Evolutionary conservation across 2,113 vertebrate genomes (phyloP).

Genomic region (Lepus timidus): DNA sequence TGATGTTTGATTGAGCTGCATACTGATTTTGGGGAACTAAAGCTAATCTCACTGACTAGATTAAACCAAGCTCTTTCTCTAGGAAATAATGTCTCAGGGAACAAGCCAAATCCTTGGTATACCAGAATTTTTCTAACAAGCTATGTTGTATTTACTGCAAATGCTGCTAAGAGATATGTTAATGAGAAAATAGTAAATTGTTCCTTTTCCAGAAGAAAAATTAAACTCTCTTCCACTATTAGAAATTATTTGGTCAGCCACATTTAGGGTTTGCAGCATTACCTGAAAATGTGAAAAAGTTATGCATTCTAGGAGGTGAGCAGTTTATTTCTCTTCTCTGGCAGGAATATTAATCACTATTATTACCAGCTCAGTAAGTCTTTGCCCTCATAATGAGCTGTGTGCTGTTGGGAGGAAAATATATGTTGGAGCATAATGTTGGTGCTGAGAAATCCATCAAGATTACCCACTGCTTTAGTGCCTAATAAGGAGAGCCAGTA

Average conservation of each 20-base stretch:
- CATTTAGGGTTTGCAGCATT: constrained; percentile 19
- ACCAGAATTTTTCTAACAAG: constrained; percentile 33
- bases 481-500: constrained; percentile 25
- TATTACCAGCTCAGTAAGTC: constrained; percentile 55
- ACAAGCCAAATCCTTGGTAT: constrained; percentile 52
- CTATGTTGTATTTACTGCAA: neutral
- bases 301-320: constrained; percentile 36
- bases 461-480: neutral
- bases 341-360: constrained; percentile 66
- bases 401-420: neutral
- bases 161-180: constrained; percentile 45
- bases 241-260: constrained; percentile 47
- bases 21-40: constrained; percentile 17
- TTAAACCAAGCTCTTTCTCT: constrained; percentile 43
- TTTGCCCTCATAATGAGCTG: constrained; percentile 49
- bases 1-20: constrained; percentile 64
- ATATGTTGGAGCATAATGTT: neutral
- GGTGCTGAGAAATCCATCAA: constrained; percentile 34
- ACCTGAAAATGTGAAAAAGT: constrained; percentile 45
- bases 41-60: constrained; percentile 47
- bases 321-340: constrained; percentile 59
- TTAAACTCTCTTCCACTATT: constrained; percentile 34
- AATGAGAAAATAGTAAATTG: constrained; percentile 48
- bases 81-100: constrained; percentile 38
- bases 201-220: constrained; percentile 61